Evolutionary conservation across 2,797 vertebrate species (phyloP).

Genomic region (Danio tinwini): DNA sequence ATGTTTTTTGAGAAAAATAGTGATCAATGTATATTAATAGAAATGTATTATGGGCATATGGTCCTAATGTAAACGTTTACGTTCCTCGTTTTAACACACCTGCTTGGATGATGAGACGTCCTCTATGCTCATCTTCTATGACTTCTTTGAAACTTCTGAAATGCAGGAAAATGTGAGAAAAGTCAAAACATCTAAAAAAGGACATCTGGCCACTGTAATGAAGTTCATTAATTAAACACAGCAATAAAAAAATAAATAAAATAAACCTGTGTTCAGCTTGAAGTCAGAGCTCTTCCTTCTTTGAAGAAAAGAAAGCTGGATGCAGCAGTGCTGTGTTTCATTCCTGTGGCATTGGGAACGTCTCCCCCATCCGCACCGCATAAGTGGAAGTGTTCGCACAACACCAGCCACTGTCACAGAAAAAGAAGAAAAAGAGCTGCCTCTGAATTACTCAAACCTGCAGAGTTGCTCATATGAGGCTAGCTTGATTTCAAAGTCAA

Average conservation of each 20-base stretch:
- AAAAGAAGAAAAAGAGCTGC: not conserved
- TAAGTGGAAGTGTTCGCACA: conserved; percentile 31
- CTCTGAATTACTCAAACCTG: conserved; percentile 47
- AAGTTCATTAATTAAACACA: conserved; percentile 22
- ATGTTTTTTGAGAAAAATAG: too few species aligned
- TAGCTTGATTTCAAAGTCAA: not conserved
- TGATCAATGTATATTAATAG: too few species aligned
- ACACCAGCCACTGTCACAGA: conserved; percentile 12
- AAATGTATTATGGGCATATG: too few species aligned
- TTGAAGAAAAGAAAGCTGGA: not conserved
- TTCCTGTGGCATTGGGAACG: conserved; percentile 21
- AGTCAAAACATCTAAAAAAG: not conserved
- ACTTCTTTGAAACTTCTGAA: not conserved
- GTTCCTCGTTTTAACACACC: not conserved
- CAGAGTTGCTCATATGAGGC: conserved; percentile 19
- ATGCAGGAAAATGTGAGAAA: not conserved
- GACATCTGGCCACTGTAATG: conserved; percentile 25
- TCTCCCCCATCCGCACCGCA: conserved; percentile 34
- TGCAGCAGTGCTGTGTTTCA: conserved; percentile 35
- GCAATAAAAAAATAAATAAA: not conserved
- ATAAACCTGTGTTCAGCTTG: not conserved
- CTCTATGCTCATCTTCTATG: not conserved
- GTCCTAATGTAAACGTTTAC: too few species aligned
- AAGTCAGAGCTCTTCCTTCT: not conserved
- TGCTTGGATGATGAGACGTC: not conserved